phyloP scores from a whole-genome alignment of 2,797 vertebrate genomes.

The Poeciliopsis infans region DNA sequence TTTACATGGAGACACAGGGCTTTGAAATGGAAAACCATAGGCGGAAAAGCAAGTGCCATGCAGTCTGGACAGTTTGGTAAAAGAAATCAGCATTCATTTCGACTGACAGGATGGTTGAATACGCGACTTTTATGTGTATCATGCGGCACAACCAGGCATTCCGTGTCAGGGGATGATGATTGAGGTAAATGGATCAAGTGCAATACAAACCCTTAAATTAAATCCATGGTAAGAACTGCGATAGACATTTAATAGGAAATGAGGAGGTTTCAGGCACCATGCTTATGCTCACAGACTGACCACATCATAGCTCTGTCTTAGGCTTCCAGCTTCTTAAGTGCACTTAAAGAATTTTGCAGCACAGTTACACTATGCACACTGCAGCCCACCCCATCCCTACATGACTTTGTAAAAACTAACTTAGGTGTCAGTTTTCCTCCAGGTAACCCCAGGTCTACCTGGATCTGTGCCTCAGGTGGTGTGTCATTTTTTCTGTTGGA shows the following conservation, averaged over 20 bases:
- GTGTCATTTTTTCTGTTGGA: constrained; percentile 51
- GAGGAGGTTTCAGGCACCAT: constrained; percentile 42
- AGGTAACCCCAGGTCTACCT: constrained; percentile 38
- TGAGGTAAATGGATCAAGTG: constrained; percentile 71
- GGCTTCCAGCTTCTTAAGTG: constrained; percentile 45
- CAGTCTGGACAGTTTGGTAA: constrained; percentile 76
- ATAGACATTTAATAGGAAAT: constrained; percentile 57
- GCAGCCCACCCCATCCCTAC: constrained; percentile 49
- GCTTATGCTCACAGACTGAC: constrained; percentile 41
- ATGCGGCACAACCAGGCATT: constrained; percentile 66
- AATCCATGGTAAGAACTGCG: constrained; percentile 57
- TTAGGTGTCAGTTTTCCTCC: constrained; percentile 62
- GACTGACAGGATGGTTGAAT: constrained; percentile 70
- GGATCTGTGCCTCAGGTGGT: constrained; percentile 45
- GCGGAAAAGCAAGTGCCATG: constrained; percentile 79
- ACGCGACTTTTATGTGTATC: constrained; percentile 67
- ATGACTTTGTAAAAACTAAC: constrained; percentile 64
- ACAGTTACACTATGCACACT: constrained; percentile 55
- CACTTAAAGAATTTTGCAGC: constrained; percentile 51
- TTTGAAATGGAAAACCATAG: constrained; percentile 83
- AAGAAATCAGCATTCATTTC: constrained; percentile 76
- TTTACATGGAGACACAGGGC: constrained; percentile 82
- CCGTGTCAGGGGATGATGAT: constrained; percentile 52
- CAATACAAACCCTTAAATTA: constrained; percentile 62
- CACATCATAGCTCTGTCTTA: constrained; percentile 49